These are phyloP conservation scores for Monochamus alternatus DNA, from an alignment of 2,888 invertebrate genomes.

Conservation along the genomic window DNA sequence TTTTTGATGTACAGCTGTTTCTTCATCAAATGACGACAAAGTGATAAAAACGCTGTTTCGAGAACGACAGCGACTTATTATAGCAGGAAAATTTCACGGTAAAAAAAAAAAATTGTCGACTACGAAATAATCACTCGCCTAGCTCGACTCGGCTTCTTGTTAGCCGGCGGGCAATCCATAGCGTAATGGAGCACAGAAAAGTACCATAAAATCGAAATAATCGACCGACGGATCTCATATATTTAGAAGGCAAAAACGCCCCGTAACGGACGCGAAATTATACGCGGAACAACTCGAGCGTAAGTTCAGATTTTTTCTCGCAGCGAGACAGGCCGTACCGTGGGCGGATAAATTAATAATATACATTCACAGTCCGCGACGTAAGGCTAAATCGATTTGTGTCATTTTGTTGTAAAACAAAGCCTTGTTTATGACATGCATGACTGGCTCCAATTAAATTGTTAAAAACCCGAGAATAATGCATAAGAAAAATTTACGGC, in stretches of 20 bases:
- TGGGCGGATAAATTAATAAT: slow-evolving; percentile 43
- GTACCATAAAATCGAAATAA: slow-evolving; percentile 10
- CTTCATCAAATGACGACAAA: too few species aligned
- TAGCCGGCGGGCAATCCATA: too few species aligned
- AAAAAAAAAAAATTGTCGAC: too few species aligned
- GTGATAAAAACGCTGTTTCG: too few species aligned
- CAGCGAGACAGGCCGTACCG: slow-evolving; percentile 24
- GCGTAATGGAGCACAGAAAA: background rate
- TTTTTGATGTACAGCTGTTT: too few species aligned
- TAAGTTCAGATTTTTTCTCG: slow-evolving; percentile 31
- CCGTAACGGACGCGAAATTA: slow-evolving; percentile 12
- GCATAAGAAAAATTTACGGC: slow-evolving; percentile 28
- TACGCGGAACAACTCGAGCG: slow-evolving; percentile 26
- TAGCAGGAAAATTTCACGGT: too few species aligned
- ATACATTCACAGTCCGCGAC: slow-evolving; percentile 34
- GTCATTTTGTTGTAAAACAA: slow-evolving; percentile 40
- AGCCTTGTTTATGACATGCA: slow-evolving; percentile 38
- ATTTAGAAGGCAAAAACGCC: background rate
- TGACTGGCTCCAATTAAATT: slow-evolving; percentile 34
- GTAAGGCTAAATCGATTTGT: slow-evolving; percentile 43
- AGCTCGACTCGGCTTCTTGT: too few species aligned
- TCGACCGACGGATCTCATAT: slow-evolving; percentile 5
- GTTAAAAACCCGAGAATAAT: slow-evolving; percentile 24
- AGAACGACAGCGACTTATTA: too few species aligned
- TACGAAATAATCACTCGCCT: too few species aligned